These are phyloP conservation scores for Sakesphorus luctuosus DNA, from an alignment of 2,113 vertebrate genomes.

Conservation along the genomic window DNA sequence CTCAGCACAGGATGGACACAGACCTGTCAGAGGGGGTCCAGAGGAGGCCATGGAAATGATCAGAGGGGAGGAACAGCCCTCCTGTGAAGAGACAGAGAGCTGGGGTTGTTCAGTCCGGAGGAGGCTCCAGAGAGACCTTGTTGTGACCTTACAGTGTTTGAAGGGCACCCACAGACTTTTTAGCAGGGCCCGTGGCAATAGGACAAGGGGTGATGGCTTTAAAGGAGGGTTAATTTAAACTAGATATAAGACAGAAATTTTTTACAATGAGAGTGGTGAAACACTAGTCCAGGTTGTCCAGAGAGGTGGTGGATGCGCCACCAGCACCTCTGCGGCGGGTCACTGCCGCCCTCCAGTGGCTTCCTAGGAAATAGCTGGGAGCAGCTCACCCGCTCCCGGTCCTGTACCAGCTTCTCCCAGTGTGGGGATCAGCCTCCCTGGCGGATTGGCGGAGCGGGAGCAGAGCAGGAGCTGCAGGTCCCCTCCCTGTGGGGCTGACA, in stretches of 20 bases:
- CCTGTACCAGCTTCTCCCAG: not conserved
- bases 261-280: not conserved
- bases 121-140: not conserved
- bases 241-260: not conserved
- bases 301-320: not conserved
- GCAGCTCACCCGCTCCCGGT: not conserved
- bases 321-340: not conserved
- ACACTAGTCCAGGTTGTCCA: not conserved
- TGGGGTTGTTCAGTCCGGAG: not conserved
- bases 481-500: not conserved
- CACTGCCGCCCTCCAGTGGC: conserved; percentile 54
- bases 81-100: not conserved
- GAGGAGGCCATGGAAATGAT: not conserved
- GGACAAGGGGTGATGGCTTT: not conserved
- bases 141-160: not conserved
- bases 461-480: accelerated
- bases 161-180: not conserved
- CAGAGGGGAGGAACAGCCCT: not conserved
- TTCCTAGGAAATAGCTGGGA: not conserved
- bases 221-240: not conserved
- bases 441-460: not conserved
- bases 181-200: accelerated
- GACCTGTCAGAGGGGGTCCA: not conserved
- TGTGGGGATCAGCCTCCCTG: not conserved
- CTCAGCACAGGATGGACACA: not conserved